Conservation (phyloP, 2,113 vertebrate species). For the Anguilla rostrata region DNA sequence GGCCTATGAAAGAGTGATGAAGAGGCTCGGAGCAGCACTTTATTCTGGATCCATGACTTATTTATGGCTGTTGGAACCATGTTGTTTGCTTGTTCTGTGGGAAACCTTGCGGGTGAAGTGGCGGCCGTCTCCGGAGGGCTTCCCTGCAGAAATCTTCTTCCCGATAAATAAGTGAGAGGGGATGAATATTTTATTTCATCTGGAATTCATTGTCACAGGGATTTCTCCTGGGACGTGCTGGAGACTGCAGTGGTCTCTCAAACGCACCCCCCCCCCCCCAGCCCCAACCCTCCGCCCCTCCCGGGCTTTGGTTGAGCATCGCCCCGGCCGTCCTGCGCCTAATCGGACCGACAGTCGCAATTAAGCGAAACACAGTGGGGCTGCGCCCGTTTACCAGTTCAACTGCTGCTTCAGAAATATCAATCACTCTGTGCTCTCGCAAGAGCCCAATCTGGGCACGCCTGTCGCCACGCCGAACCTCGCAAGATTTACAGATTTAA, state of each 20-base stretch:
- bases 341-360: neutral
- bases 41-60: slow-evolving; percentile 73
- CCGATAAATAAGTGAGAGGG: slow-evolving; percentile 72
- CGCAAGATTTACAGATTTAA: neutral
- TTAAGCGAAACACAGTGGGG: neutral
- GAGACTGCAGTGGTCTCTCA: slow-evolving; percentile 42
- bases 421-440: neutral
- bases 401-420: neutral
- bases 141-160: slow-evolving; percentile 65
- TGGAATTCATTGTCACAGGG: slow-evolving; percentile 63
- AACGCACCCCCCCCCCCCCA: slow-evolving; percentile 20
- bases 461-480: neutral
- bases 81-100: slow-evolving; percentile 83
- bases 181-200: slow-evolving; percentile 71
- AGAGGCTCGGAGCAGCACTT: slow-evolving; percentile 65
- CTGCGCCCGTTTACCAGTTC: neutral
- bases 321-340: neutral
- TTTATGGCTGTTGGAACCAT: slow-evolving; percentile 74
- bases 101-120: slow-evolving; percentile 75
- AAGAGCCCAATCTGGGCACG: neutral
- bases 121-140: slow-evolving; percentile 64
- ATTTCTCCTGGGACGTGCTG: slow-evolving; percentile 53
- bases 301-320: slow-evolving; percentile 2
- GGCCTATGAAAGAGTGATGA: slow-evolving; percentile 71
- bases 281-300: slow-evolving; percentile 13